These are phyloP conservation scores for Kobus ellipsiprymnus DNA, from an alignment of 2,113 vertebrate genomes.

Conservation along the genomic window DNA sequence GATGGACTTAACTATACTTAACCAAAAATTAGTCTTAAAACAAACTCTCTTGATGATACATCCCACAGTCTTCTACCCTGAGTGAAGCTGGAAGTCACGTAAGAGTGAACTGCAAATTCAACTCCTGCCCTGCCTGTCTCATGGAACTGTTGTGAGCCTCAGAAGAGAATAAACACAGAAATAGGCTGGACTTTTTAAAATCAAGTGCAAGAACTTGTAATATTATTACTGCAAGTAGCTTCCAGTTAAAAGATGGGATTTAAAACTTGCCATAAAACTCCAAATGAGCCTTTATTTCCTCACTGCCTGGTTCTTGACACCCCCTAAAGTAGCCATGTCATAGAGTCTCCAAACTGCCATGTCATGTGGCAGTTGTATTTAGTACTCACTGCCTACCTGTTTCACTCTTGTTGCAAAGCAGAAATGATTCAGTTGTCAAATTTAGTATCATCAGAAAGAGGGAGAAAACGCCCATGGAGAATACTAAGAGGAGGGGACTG, in stretches of 20 bases:
- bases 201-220: not conserved
- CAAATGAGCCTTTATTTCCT: not conserved
- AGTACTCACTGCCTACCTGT: not conserved
- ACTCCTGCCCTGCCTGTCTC: not conserved
- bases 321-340: not conserved
- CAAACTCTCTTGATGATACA: constrained; percentile 11
- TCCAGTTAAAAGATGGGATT: constrained; percentile 8
- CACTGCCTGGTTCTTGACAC: not conserved
- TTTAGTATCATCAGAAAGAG: not conserved
- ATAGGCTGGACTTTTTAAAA: constrained; percentile 17
- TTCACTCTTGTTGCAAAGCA: constrained; percentile 3
- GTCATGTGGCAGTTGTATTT: not conserved
- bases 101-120: constrained; percentile 23
- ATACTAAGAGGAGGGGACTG: not conserved
- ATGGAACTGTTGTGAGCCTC: not conserved
- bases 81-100: constrained; percentile 5
- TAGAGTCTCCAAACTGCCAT: not conserved
- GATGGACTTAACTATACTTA: not conserved
- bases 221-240: not conserved
- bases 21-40: constrained; percentile 23
- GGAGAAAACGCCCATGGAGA: not conserved
- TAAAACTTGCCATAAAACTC: not conserved
- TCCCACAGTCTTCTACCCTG: not conserved
- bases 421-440: not conserved
- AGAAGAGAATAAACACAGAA: not conserved